Percentiles rank a stretch among this genome's conserved stretches.
These are phyloP conservation scores for Fregetta grallaria DNA, from an alignment of 2,113 vertebrate genomes.

Conservation along the genomic window DNA sequence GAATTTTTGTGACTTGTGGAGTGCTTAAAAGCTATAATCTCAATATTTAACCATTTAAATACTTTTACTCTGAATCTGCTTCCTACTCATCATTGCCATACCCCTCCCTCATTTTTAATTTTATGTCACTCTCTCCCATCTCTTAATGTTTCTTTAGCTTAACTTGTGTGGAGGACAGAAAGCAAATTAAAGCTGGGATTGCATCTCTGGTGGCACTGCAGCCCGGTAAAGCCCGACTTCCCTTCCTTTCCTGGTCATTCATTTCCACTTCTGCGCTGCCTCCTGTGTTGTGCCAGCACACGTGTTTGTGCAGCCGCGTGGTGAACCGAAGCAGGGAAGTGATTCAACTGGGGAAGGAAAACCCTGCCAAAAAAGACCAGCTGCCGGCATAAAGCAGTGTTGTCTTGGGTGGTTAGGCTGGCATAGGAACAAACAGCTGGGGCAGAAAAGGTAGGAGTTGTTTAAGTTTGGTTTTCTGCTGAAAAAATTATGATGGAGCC, in stretches of 20 bases:
- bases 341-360: neutral
- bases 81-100: fast-evolving
- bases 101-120: neutral
- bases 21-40: neutral
- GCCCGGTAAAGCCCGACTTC: neutral
- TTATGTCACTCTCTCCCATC: neutral
- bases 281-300: neutral
- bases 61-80: neutral
- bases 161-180: neutral
- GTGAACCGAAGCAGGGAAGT: neutral
- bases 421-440: neutral
- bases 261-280: neutral
- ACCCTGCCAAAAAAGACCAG: neutral
- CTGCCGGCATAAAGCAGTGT: neutral
- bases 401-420: neutral
- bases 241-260: neutral
- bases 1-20: neutral
- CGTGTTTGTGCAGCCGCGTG: neutral
- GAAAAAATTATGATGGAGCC: neutral
- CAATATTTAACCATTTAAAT: neutral
- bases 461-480: neutral
- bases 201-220: neutral
- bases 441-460: neutral
- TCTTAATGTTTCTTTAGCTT: neutral
- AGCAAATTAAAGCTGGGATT: neutral